Evolutionary conservation across 2,888 invertebrate genomes (phyloP), one percentile per base, ranked within the genome.

Genomic region (Cephus pygmeus): DNA sequence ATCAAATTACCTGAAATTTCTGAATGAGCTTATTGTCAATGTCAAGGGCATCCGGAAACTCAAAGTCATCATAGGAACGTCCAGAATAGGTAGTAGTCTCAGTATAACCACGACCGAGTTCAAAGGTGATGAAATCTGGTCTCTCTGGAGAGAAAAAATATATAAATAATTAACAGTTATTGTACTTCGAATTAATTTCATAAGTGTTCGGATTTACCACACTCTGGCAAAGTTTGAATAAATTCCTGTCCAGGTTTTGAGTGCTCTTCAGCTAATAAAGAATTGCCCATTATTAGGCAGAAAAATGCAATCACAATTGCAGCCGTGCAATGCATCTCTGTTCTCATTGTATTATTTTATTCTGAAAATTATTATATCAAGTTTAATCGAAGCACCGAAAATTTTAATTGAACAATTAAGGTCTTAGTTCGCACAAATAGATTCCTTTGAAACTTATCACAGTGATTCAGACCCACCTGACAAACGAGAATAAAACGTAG

Each of bases 1-100:
- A 12, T 2, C 23, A 11, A 56, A 40, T 77, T 83, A 86, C 85
- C 83, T 83, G 34, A 31, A 86, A 85, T 75, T 85, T 86, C n/a
- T 83, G 40, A n/a, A 83, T 34, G n/a, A 81, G 76, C 3, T 79
- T 69, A 3, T 80, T 76, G 34, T 82, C 76, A 40, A 86, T 82
- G 77, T 79, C 79, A 11, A 86, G 73, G 34, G 81, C 79, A 12
- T 82, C 83, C 4, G 86, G 86, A 75, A 85, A 85, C 1, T 78
- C 78, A 78, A 82, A 81, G 36, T 81, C 80, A 9, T 71, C 69
- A 40, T 34, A 33, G 1, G 11, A 73, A 33, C 81, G 79, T 31
- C 79, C 73, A 1, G 80, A 69, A 69, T 78, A 78, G 33, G 77
- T 77, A 33, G 76, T 23, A 69, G 81, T 80, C 76, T 83, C 75